Evolutionary conservation across 2,797 vertebrate species (phyloP).

Genomic region (Eospalax fontanierii): DNA sequence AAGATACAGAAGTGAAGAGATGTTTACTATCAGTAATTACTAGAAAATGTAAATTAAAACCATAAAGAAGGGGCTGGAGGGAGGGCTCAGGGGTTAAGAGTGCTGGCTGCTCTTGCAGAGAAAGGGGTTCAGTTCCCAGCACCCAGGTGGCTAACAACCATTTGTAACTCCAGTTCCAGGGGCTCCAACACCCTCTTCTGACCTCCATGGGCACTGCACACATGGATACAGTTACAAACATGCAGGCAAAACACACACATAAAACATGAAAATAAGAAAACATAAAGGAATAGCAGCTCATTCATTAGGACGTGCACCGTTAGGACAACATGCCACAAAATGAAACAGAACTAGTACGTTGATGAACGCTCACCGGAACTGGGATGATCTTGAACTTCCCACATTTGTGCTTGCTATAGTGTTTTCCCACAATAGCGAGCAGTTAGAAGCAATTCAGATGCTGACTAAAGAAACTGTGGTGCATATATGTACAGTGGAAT

Average conservation of each 20-base stretch:
- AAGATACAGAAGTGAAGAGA: neutral
- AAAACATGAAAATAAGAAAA: neutral
- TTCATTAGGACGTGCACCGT: neutral
- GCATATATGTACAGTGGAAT: neutral
- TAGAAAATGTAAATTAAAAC: neutral
- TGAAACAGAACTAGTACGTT: neutral
- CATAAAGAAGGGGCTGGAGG: neutral
- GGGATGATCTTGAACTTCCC: neutral
- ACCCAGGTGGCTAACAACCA: too few species aligned
- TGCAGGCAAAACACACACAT: too few species aligned
- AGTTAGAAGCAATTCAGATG: neutral
- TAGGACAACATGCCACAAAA: neutral
- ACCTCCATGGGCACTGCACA: too few species aligned
- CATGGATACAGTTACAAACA: too few species aligned
- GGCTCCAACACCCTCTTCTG: too few species aligned
- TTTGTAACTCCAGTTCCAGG: too few species aligned
- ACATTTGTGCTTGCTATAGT: neutral
- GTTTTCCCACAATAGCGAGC: neutral
- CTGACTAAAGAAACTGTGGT: neutral
- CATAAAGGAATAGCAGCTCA: neutral
- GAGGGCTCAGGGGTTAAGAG: neutral
- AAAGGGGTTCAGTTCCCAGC: too few species aligned
- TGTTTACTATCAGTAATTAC: neutral
- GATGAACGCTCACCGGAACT: neutral
- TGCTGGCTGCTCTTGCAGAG: too few species aligned